A percentile compares a stretch with the other conserved stretches of the same genome.
These are phyloP conservation scores for Caracal caracal DNA, from an alignment of 2,113 vertebrate genomes.

Conservation along the genomic window DNA sequence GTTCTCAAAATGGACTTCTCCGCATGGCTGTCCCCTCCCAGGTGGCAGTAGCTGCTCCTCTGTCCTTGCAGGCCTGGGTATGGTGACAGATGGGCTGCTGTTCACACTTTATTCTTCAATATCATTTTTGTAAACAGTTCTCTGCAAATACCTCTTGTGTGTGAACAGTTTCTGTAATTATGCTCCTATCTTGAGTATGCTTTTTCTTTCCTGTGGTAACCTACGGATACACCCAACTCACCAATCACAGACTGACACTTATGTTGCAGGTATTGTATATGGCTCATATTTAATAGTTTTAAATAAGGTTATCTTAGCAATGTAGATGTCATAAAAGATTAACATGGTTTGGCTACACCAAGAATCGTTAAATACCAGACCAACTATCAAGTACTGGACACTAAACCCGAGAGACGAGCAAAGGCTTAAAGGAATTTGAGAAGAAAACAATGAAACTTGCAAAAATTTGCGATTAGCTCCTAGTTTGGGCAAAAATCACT, in stretches of 20 bases:
- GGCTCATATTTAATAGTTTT: background rate
- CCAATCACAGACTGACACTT: background rate
- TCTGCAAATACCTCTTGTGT: background rate
- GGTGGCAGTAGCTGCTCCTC: background rate
- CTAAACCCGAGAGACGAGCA: background rate
- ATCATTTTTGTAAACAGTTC: background rate
- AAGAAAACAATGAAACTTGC: background rate
- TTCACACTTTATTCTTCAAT: background rate
- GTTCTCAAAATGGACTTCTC: background rate
- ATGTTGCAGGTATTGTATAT: background rate
- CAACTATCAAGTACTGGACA: background rate
- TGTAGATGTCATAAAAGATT: background rate
- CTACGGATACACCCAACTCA: background rate
- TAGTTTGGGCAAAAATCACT: background rate
- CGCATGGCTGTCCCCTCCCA: background rate
- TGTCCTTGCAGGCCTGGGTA: background rate
- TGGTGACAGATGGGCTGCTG: background rate
- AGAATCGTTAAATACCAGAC: background rate
- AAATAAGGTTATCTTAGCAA: background rate
- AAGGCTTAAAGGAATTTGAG: background rate
- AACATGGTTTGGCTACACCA: background rate
- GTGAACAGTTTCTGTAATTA: background rate
- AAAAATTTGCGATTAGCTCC: background rate
- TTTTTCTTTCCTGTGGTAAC: background rate
- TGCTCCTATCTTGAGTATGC: background rate